Conservation (phyloP, 2,113 vertebrate genomes). For the Gambusia holbrooki region DNA sequence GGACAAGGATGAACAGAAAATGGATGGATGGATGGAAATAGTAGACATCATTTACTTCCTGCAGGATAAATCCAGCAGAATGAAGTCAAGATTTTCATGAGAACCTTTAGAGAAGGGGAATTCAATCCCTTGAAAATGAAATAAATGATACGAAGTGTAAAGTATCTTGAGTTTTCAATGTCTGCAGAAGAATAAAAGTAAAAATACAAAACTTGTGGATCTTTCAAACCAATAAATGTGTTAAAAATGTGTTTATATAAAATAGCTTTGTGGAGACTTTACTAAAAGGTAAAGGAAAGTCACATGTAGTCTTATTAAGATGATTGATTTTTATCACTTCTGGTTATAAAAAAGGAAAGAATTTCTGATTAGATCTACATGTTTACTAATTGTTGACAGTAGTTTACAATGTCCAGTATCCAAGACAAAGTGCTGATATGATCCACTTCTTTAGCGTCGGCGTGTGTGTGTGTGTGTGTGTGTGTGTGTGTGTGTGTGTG, state of each 20-base stretch:
- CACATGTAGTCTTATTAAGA: background rate
- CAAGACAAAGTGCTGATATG: background rate
- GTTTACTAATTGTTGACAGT: background rate
- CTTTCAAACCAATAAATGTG: background rate
- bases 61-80: background rate
- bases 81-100: no score
- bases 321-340: background rate
- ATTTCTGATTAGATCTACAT: background rate
- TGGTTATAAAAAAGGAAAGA: background rate
- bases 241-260: background rate
- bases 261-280: background rate
- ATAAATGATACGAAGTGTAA: background rate
- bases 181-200: background rate
- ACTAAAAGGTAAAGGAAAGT: background rate
- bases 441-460: background rate
- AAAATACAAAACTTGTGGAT: background rate
- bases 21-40: no score
- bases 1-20: no score
- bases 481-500: conserved; percentile 48
- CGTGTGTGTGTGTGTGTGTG: conserved; percentile 45
- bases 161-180: background rate
- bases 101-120: no score
- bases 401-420: background rate
- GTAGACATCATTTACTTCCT: no score
- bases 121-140: background rate